Conservation (phyloP, 35 echinoderm and acorn worm species). For the Lytechinus pictus region DNA sequence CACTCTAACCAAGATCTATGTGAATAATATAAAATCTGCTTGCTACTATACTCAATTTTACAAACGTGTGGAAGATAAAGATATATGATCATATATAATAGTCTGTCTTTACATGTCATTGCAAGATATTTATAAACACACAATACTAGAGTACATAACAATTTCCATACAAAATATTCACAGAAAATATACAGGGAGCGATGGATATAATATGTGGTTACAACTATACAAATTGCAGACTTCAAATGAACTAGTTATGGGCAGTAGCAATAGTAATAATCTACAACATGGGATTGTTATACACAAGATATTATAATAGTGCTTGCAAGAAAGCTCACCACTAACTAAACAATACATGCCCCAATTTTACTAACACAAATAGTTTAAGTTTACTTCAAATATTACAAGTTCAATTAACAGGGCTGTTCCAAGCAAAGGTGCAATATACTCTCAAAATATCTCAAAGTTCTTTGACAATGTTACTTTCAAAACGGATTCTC, state of each 20-base stretch:
- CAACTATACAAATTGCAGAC: not conserved
- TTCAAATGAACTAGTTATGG: not conserved
- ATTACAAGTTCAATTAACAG: not conserved
- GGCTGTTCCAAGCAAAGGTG: not conserved
- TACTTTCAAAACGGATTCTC: not conserved
- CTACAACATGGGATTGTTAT: not conserved
- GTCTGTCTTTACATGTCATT: slow-evolving; percentile 38
- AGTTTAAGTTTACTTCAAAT: not conserved
- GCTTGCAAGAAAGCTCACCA: not conserved
- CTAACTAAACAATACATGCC: not conserved
- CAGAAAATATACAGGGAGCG: slow-evolving; percentile 33
- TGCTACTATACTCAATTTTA: slow-evolving; percentile 42
- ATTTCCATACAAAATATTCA: slow-evolving; percentile 20
- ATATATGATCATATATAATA: slow-evolving; percentile 46
- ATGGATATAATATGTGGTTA: not conserved
- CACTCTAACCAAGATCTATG: not conserved
- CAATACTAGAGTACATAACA: slow-evolving; percentile 18
- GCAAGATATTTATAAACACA: slow-evolving; percentile 49
- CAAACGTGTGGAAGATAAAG: slow-evolving; percentile 42
- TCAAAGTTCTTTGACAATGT: not conserved
- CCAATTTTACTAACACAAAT: not conserved
- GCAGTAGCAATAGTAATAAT: not conserved
- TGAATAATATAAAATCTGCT: slow-evolving; percentile 11
- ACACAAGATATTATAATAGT: not conserved
- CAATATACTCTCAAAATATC: not conserved